Percentiles rank a stretch among this genome's conserved stretches.
Evolutionary conservation across 2,113 vertebrate species (phyloP).

Genomic region (Gymnarchus niloticus): DNA sequence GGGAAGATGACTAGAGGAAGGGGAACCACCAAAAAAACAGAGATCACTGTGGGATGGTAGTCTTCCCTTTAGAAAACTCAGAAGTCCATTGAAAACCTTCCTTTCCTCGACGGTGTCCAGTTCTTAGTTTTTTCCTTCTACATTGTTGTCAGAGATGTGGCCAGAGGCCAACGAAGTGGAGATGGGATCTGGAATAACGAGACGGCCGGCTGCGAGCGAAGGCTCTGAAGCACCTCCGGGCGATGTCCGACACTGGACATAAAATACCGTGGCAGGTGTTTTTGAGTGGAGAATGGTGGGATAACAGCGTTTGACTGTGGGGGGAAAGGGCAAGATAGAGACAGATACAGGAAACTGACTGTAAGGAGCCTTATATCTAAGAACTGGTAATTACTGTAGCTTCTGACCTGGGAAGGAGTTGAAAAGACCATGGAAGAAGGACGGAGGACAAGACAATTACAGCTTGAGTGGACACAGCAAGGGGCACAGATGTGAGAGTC

Average conservation of each 20-base stretch:
- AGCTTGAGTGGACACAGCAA: not conserved
- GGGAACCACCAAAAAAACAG: too few relatives aligned
- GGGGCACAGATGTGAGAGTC: not conserved
- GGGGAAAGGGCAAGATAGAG: not conserved
- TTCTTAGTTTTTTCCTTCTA: not conserved
- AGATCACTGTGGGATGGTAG: not conserved
- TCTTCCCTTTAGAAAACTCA: too few relatives aligned
- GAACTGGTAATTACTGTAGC: not conserved
- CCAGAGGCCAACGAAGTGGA: too few relatives aligned
- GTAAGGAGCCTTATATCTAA: not conserved
- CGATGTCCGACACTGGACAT: too few relatives aligned
- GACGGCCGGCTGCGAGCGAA: too few relatives aligned
- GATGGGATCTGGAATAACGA: too few relatives aligned
- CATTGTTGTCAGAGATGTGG: not conserved
- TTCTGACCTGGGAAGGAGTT: not conserved
- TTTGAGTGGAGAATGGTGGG: too few relatives aligned
- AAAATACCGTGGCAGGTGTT: too few relatives aligned
- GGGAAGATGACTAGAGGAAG: not conserved
- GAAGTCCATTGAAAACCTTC: not conserved
- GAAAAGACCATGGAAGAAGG: not conserved
- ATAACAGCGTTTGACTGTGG: not conserved
- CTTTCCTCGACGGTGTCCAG: rapidly evolving
- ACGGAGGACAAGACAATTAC: not conserved
- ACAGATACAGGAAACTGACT: not conserved
- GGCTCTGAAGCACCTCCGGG: too few relatives aligned